phyloP scores from a whole-genome alignment of 2,888 invertebrate genomes.

The Hemithea aestivaria region DNA sequence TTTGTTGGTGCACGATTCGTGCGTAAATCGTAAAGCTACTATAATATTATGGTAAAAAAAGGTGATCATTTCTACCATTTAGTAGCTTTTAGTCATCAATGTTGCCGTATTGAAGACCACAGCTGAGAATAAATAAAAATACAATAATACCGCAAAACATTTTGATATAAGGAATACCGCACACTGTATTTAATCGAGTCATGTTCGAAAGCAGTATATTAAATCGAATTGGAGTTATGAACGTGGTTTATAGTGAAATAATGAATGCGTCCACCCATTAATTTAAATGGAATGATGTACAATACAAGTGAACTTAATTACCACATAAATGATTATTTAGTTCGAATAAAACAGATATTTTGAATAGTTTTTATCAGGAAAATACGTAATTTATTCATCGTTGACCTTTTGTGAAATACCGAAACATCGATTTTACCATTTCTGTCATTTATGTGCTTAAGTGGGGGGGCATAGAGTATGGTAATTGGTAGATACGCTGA shows the following conservation, averaged over 20 bases:
- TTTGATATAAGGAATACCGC: too few relatives aligned
- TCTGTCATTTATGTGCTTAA: constrained; percentile 5
- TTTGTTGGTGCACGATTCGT: too few relatives aligned
- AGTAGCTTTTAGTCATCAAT: too few relatives aligned
- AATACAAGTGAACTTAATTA: constrained; percentile 13
- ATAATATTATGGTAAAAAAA: too few relatives aligned
- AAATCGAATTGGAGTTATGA: constrained; percentile 14
- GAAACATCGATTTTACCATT: constrained; percentile 16
- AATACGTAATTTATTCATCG: constrained; percentile 35
- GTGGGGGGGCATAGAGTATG: constrained; percentile 15
- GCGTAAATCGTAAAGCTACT: too few relatives aligned
- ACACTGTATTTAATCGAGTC: background rate
- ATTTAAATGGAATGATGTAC: constrained; percentile 16
- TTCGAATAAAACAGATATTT: constrained; percentile 17
- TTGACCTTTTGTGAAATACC: constrained; percentile 29
- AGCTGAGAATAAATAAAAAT: too few relatives aligned
- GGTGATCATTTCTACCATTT: too few relatives aligned
- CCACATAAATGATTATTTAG: constrained; percentile 18
- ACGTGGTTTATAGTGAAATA: constrained; percentile 13
- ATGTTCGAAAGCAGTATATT: constrained; percentile 14
- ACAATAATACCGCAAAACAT: too few relatives aligned
- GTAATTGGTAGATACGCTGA: constrained; percentile 7
- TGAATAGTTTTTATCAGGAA: constrained; percentile 29
- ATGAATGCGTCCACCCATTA: constrained; percentile 10
- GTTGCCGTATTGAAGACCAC: too few relatives aligned